phyloP scores from a whole-genome alignment of 92 coral and sea anemone species.

The Ricordea florida region DNA sequence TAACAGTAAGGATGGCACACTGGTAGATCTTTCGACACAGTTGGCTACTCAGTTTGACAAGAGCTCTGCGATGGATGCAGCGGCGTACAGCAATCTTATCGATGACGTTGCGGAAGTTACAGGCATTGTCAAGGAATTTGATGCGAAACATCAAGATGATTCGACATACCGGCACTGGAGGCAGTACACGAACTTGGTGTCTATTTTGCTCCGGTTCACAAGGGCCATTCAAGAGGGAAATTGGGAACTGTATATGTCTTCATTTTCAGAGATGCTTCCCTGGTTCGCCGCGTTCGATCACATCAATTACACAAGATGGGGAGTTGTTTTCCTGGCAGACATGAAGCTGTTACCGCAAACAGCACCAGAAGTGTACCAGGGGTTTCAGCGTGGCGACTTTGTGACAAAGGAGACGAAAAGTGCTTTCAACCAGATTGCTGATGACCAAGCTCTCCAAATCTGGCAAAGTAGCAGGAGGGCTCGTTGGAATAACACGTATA shows the following conservation, averaged over 20 bases:
- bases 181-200: constrained; percentile 43
- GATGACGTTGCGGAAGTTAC: neutral
- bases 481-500: constrained; percentile 55
- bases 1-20: constrained; percentile 10
- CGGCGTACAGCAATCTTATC: neutral
- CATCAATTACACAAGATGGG: constrained; percentile 64
- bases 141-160: constrained; percentile 37
- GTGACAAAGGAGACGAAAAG: constrained; percentile 53
- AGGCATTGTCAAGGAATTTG: constrained; percentile 32
- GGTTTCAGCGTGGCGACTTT: constrained; percentile 49
- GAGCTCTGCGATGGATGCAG: neutral
- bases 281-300: constrained; percentile 68
- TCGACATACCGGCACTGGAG: constrained; percentile 66
- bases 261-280: constrained; percentile 69
- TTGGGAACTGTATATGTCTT: constrained; percentile 66
- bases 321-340: constrained; percentile 47
- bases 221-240: constrained; percentile 64
- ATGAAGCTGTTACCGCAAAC: constrained; percentile 49
- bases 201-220: constrained; percentile 64
- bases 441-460: constrained; percentile 43
- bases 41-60: constrained; percentile 22
- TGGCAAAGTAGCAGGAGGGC: constrained; percentile 59
- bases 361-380: constrained; percentile 62
- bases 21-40: constrained; percentile 35
- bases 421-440: constrained; percentile 31